These are phyloP conservation scores for Linepithema humile DNA, from an alignment of 1,140 invertebrate genomes.

Conservation along the genomic window DNA sequence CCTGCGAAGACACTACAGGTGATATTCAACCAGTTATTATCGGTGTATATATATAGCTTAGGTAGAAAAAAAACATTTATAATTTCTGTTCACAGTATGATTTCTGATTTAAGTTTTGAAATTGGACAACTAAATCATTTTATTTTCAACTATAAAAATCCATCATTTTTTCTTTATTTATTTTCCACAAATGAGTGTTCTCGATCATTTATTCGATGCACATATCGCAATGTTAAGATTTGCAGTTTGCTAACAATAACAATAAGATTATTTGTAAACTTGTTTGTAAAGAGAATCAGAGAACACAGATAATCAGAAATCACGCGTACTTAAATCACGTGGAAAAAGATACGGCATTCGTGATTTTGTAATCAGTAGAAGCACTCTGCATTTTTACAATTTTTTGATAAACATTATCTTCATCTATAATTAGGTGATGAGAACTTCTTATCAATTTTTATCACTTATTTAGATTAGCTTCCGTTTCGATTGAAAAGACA, in stretches of 20 bases:
- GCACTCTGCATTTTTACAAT: not conserved
- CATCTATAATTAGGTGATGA: constrained; percentile 4
- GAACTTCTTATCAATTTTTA: not conserved
- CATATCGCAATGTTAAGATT: not conserved
- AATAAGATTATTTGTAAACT: not conserved
- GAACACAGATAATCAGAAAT: not conserved
- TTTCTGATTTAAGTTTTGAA: not conserved
- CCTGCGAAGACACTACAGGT: not conserved
- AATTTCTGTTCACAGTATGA: not conserved
- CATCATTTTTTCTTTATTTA: not conserved
- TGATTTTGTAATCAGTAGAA: not conserved
- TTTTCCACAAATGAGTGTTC: not conserved
- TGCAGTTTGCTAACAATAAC: not conserved
- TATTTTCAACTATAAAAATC: not conserved
- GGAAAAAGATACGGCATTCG: not conserved
- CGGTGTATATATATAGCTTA: no score
- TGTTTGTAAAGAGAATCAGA: not conserved
- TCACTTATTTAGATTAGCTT: not conserved
- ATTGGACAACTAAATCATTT: not conserved
- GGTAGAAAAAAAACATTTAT: not conserved
- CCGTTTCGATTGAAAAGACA: not conserved
- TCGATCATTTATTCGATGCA: not conserved
- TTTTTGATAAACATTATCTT: not conserved
- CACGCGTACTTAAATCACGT: no score
- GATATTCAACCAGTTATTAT: not conserved